Base-by-base conservation (phyloP, 2,888 invertebrate genomes). In the Ashinkailepas kermadecensis region DNA sequence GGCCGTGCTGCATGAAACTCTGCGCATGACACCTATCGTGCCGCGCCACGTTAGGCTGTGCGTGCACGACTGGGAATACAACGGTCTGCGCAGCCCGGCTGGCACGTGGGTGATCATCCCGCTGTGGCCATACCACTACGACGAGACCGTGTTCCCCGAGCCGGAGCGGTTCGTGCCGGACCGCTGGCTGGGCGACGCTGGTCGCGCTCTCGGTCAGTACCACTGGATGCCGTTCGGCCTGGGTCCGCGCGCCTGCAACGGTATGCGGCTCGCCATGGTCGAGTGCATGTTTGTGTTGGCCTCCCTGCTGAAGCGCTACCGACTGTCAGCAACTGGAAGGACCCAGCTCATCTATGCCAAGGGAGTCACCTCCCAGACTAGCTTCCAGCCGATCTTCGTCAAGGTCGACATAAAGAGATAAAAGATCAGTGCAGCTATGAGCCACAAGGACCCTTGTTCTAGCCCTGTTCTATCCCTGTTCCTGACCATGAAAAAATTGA, bases 221-320 rank as follows among this genome's bases (percentile, higher is more conserved):
- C 13, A 21, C 70, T 70, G 39, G 39, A 70, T 70, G 70, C 70
- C 70, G 39, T 70, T 70, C 39, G 70, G 70, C 39, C 39, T 70
- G 39, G 70, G 70, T 10, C 70, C 70, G 70, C 70, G 23, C 70
- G 70, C 70, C 39, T 70, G 70, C 70, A 23, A 39, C 39, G 70
- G 70, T 15, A 23, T 11, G 21, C 39, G 70, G 39, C 25, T 70
- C 6, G 70, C 39, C 39, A 25, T 70, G 39, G 13, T 70, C 39
- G 70, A 70, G 70, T 70, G 70, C 70, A 70, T 39, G 70, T 70
- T 70, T 39, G 13, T 70, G 1, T 21, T 70, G 39, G 70, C 70
- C 70, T 13, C 10, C 39, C 6, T 70, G 15, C 70, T 70, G 70
- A 25, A 18, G 18, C 13, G 13, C 39, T 70, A 70, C 70, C 25